Conservation (phyloP, 2,113 vertebrate species). For the Bos javanicus region DNA sequence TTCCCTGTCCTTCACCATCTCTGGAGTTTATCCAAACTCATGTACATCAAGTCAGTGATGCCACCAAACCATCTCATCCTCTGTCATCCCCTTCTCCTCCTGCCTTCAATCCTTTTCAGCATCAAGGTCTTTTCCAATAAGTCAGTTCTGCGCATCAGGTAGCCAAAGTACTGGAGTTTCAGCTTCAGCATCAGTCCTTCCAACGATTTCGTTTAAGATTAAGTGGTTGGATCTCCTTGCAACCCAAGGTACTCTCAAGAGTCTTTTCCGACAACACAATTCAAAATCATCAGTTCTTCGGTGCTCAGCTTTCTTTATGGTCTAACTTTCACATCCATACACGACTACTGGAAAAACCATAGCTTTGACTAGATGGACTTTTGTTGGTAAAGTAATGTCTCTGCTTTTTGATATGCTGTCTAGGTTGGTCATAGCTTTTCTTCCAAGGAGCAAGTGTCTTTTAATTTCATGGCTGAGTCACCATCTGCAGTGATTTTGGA, state of each 20-base stretch:
- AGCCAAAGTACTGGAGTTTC: background rate
- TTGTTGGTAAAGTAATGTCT: background rate
- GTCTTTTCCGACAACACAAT: background rate
- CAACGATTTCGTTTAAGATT: background rate
- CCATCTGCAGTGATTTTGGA: background rate
- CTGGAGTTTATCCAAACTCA: background rate
- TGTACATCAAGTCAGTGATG: background rate
- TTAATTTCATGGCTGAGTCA: background rate
- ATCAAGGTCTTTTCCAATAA: background rate
- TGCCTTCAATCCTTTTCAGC: background rate
- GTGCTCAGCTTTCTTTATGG: background rate
- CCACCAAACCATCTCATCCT: background rate
- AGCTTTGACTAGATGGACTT: background rate
- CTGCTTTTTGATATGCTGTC: background rate
- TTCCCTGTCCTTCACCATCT: background rate
- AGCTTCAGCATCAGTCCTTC: background rate
- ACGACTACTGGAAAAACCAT: background rate
- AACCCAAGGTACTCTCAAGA: background rate
- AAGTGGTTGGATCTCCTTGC: background rate
- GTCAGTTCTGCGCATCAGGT: accelerated
- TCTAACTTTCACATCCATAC: background rate
- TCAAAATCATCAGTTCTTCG: background rate
- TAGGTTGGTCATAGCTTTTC: background rate
- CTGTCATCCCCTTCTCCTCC: background rate
- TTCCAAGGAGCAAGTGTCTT: background rate